Percentiles rank a stretch among this genome's conserved stretches.
Evolutionary conservation across 2,888 invertebrate genomes (phyloP).

Genomic region (Drosophila diplacantha): DNA sequence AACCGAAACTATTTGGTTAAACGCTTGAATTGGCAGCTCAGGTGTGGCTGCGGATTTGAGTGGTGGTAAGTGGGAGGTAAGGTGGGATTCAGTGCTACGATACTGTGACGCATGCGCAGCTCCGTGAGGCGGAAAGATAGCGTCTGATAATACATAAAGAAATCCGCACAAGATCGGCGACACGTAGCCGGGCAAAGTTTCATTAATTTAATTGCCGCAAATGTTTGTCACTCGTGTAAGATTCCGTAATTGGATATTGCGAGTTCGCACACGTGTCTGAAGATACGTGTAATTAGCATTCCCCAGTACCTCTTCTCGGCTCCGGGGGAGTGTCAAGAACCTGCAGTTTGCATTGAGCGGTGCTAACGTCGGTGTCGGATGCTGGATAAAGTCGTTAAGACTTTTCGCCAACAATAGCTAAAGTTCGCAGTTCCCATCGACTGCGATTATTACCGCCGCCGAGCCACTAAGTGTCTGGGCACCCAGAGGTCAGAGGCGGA

Average conservation of each 20-base stretch:
- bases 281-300: slow-evolving; percentile 43
- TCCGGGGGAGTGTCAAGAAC: slow-evolving; percentile 22
- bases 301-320: slow-evolving; percentile 3
- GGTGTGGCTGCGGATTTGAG: slow-evolving; percentile 19
- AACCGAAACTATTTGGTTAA: slow-evolving; percentile 58
- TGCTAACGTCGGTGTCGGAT: slow-evolving; percentile 33
- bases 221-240: slow-evolving; percentile 57
- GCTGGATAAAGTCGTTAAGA: slow-evolving; percentile 41
- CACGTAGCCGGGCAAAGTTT: slow-evolving; percentile 54
- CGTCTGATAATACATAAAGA: slow-evolving; percentile 18
- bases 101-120: slow-evolving; percentile 32
- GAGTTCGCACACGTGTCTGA: slow-evolving; percentile 37
- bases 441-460: slow-evolving; percentile 27
- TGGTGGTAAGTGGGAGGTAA: not conserved
- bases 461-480: slow-evolving; percentile 19
- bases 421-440: slow-evolving; percentile 32
- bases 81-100: not conserved
- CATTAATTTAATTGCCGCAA: slow-evolving; percentile 57
- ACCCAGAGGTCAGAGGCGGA: slow-evolving; percentile 11
- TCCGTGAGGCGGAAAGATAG: slow-evolving; percentile 16
- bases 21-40: slow-evolving; percentile 43
- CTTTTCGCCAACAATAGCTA: slow-evolving; percentile 36
- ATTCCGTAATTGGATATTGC: slow-evolving; percentile 61
- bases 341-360: slow-evolving; percentile 26
- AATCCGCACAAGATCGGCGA: slow-evolving; percentile 36